Conservation (phyloP, 2,113 vertebrate genomes). For the Bos indicus region DNA sequence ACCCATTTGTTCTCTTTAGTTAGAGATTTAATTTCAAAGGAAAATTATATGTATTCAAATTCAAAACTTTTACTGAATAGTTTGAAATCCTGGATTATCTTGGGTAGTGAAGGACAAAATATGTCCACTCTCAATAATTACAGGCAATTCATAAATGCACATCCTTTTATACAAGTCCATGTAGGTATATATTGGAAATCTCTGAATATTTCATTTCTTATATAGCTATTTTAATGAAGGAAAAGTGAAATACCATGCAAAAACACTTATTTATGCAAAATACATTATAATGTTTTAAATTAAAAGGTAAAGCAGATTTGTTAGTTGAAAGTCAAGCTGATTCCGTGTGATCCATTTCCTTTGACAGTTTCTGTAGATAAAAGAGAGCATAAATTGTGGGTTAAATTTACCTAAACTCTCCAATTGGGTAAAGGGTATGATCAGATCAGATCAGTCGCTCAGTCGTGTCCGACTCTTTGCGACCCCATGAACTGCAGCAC, state of each 20-base stretch:
- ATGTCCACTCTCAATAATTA: neutral
- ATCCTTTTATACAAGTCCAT: neutral
- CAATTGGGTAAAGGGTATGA: neutral
- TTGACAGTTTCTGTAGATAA: neutral
- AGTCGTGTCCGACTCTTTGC: no score
- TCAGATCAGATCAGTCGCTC: no score
- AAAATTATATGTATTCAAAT: conserved; percentile 33
- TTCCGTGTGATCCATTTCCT: neutral
- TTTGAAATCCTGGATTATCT: neutral
- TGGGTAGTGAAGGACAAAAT: neutral
- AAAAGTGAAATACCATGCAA: neutral
- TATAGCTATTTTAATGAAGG: neutral
- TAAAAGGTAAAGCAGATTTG: neutral
- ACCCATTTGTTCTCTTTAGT: conserved; percentile 34
- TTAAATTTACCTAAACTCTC: neutral
- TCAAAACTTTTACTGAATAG: conserved; percentile 1
- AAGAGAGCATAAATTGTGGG: neutral
- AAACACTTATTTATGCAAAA: neutral
- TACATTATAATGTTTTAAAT: neutral
- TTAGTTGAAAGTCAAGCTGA: neutral
- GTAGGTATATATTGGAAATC: neutral
- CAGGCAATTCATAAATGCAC: neutral
- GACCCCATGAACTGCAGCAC: no score
- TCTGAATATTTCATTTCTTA: neutral
- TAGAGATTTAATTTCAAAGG: conserved; percentile 11